Evolutionary conservation across 2,797 vertebrate genomes (phyloP).

Genomic region (Coilia nasus): DNA sequence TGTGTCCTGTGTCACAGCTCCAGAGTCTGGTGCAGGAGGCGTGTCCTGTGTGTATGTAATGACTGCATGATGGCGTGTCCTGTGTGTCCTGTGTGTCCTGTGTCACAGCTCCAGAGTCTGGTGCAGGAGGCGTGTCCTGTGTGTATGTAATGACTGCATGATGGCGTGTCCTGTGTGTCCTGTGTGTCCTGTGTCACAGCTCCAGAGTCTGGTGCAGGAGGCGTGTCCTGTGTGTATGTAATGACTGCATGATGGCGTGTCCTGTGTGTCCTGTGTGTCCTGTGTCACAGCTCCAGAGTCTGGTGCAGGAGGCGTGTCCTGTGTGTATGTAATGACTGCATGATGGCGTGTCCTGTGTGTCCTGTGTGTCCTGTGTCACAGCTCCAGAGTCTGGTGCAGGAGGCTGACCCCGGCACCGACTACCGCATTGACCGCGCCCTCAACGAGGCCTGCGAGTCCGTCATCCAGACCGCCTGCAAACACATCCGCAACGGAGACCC

Average conservation of each 20-base stretch:
- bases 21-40: constrained; percentile 94
- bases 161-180: too few relatives aligned
- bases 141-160: too few relatives aligned
- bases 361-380: constrained; percentile 55
- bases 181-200: constrained; percentile 71
- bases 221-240: too few relatives aligned
- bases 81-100: too few relatives aligned
- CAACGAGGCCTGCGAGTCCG: constrained; percentile 95
- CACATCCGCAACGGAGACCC: constrained; percentile 96
- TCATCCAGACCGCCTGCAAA: constrained; percentile 98
- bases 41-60: too few relatives aligned
- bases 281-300: constrained; percentile 85
- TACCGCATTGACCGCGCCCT: constrained; percentile 95
- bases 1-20: constrained; percentile 75
- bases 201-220: constrained; percentile 94
- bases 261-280: too few relatives aligned
- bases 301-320: constrained; percentile 83
- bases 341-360: too few relatives aligned
- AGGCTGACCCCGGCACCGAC: constrained; percentile 92
- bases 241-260: too few relatives aligned
- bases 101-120: constrained; percentile 87
- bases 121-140: constrained; percentile 97
- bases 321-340: not conserved
- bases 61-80: too few relatives aligned
- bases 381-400: constrained; percentile 95